These are phyloP conservation scores for Ophthalmolycus amberensis DNA, from an alignment of 2,113 vertebrate species.

Conservation along the genomic window DNA sequence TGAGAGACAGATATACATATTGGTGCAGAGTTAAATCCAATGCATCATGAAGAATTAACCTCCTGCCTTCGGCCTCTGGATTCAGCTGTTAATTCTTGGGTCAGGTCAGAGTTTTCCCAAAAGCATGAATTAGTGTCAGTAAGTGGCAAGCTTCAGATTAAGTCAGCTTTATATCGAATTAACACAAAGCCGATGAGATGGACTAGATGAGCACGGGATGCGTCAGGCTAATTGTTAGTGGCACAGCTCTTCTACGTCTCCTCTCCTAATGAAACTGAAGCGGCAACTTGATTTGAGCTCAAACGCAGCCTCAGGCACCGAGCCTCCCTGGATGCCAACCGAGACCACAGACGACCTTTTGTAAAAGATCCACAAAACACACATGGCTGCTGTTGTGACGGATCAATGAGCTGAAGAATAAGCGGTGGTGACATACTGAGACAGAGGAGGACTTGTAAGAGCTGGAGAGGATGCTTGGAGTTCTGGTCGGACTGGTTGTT, in stretches of 20 bases:
- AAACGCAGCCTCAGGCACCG: conserved; percentile 17
- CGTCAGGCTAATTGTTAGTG: conserved; percentile 60
- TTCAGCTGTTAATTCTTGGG: conserved; percentile 43
- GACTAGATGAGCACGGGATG: conserved; percentile 37
- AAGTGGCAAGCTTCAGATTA: conserved; percentile 49
- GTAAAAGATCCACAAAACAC: conserved; percentile 41
- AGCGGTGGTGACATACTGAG: neutral
- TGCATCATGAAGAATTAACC: conserved; percentile 21
- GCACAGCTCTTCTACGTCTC: conserved; percentile 39
- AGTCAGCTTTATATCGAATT: conserved; percentile 56
- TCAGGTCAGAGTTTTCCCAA: conserved; percentile 47
- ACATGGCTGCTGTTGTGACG: conserved; percentile 23
- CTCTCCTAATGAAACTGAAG: conserved; percentile 48
- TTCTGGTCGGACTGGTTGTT: neutral
- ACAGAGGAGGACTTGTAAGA: neutral
- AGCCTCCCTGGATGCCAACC: conserved; percentile 10
- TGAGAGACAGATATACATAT: neutral
- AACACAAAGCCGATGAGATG: conserved; percentile 55
- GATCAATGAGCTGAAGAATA: conserved; percentile 20
- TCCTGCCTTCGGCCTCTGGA: conserved; percentile 20
- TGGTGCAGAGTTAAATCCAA: conserved; percentile 1
- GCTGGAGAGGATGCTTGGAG: neutral
- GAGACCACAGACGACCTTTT: conserved; percentile 40
- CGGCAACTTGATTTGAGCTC: conserved; percentile 39
- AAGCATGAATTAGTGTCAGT: conserved; percentile 60